Percentiles rank a stretch among this genome's conserved stretches.
Evolutionary conservation across 2,113 vertebrate species (phyloP).

Genomic region (Cebus imitator): DNA sequence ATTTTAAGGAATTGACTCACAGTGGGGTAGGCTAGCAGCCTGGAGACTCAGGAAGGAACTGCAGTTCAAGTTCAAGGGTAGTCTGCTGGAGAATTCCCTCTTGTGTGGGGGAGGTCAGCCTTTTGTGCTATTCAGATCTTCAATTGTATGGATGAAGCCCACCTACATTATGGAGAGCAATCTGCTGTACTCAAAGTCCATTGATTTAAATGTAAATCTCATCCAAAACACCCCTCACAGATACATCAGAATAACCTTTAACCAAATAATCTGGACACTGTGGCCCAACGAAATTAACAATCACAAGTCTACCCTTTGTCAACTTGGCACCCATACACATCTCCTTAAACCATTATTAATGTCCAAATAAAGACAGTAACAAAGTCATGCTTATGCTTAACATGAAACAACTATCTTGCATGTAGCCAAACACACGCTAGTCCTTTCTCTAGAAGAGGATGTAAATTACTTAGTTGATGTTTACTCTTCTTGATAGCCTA

Average conservation of each 20-base stretch:
- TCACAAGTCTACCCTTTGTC: background rate
- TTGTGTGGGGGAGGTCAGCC: background rate
- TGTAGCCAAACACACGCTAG: background rate
- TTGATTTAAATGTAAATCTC: background rate
- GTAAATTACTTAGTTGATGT: background rate
- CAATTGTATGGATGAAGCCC: background rate
- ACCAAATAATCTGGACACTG: background rate
- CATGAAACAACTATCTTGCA: background rate
- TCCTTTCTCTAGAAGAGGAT: background rate
- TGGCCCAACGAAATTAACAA: background rate
- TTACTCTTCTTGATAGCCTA: background rate
- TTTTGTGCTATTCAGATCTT: background rate
- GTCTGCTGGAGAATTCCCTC: background rate
- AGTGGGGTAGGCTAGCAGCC: background rate
- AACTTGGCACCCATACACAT: background rate
- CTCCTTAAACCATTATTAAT: background rate
- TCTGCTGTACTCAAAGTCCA: background rate
- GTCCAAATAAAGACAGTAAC: background rate
- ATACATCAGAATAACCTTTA: background rate
- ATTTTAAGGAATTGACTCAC: slow-evolving; percentile 13
- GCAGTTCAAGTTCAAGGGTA: background rate
- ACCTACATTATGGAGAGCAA: background rate
- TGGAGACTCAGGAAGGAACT: background rate
- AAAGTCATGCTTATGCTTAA: background rate
- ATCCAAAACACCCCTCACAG: background rate